phyloP scores from a whole-genome alignment of 2,888 invertebrate genomes.

The Synergus japonicus region DNA sequence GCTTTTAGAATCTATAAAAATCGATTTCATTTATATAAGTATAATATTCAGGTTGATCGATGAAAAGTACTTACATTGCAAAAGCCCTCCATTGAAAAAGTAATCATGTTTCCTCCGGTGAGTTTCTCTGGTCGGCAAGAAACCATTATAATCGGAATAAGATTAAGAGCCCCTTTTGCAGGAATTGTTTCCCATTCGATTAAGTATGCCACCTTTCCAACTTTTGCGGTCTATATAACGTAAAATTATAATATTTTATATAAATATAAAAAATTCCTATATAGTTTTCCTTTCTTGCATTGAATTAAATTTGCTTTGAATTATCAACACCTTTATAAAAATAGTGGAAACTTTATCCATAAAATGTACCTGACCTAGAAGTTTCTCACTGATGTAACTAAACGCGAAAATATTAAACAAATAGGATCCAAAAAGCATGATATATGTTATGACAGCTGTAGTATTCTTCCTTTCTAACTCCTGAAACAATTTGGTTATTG shows the following conservation, averaged over 20 bases:
- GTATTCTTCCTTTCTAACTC: neutral
- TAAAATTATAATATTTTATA: no score
- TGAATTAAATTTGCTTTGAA: no score
- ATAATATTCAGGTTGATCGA: no score
- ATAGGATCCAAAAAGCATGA: conserved; percentile 3
- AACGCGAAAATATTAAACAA: conserved; percentile 23
- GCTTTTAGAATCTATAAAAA: neutral
- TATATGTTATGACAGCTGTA: neutral
- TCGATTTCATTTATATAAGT: no score
- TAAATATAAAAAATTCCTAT: no score
- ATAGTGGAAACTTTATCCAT: no score
- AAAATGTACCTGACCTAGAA: neutral
- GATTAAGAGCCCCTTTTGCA: no score
- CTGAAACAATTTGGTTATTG: neutral
- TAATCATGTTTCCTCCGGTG: conserved; percentile 60
- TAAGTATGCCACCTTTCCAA: no score
- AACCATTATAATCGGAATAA: conserved; percentile 53
- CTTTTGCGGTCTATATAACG: no score
- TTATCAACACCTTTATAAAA: no score
- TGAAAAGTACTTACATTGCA: conserved; percentile 52
- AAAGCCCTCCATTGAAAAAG: conserved; percentile 61
- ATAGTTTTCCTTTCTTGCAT: no score
- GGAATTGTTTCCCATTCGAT: no score
- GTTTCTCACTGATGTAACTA: conserved; percentile 20
- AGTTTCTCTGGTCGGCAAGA: conserved; percentile 57